Evolutionary conservation across 2,888 invertebrate species (phyloP).

Genomic region (Incurvaria masculella): DNA sequence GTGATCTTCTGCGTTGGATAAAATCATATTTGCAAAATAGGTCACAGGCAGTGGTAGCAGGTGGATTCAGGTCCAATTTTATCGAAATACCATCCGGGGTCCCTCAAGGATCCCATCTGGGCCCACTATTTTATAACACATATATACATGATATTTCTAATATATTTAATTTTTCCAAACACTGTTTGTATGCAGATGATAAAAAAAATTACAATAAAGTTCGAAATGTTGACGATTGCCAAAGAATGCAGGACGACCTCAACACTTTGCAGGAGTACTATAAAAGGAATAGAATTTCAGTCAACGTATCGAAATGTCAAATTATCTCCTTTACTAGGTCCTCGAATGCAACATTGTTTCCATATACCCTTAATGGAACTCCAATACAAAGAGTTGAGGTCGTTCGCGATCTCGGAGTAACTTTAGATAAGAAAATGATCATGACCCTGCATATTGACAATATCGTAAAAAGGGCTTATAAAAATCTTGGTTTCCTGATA

Average conservation of each 20-base stretch:
- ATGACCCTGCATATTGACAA: background rate
- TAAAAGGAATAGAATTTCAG: background rate
- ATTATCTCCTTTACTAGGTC: background rate
- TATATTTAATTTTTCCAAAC: background rate
- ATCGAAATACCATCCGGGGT: too few relatives aligned
- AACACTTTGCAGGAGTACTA: background rate
- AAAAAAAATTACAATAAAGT: background rate
- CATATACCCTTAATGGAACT: background rate
- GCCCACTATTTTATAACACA: too few relatives aligned
- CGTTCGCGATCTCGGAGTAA: background rate
- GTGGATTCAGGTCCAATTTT: too few relatives aligned
- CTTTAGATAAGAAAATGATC: background rate
- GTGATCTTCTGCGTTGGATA: too few relatives aligned
- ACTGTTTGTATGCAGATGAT: constrained; percentile 1
- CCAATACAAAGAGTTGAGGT: background rate
- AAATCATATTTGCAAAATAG: too few relatives aligned
- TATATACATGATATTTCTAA: background rate
- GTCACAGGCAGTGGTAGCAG: too few relatives aligned
- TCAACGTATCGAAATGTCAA: background rate
- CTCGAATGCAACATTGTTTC: background rate
- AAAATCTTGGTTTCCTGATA: background rate
- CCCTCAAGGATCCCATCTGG: too few relatives aligned
- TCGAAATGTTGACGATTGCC: background rate
- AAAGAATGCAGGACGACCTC: background rate
- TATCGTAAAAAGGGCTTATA: background rate